Conservation (phyloP, 2,888 invertebrate species). For the Hoplodrina blanda region DNA sequence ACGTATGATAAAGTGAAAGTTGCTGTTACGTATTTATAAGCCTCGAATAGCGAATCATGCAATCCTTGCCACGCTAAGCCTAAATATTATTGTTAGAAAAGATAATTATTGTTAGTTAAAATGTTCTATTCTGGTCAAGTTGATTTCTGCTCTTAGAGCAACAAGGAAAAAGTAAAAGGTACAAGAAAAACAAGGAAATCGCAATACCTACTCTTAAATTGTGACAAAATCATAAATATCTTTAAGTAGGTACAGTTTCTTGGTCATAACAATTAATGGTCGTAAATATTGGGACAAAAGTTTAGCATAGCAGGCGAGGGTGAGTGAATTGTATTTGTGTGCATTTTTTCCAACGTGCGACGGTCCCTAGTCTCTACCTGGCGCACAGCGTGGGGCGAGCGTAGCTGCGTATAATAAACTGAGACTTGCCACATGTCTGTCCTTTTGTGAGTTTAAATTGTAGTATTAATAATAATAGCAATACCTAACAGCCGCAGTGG, state of each 20-base stretch:
- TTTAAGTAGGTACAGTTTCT: slow-evolving; percentile 4
- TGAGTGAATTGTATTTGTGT: slow-evolving; percentile 40
- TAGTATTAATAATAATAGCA: slow-evolving; percentile 58
- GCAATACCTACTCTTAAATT: slow-evolving; percentile 4
- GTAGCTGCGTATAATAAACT: slow-evolving; percentile 66
- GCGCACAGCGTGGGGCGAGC: slow-evolving; percentile 76
- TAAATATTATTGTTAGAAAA: not conserved
- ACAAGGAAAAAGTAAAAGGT: slow-evolving; percentile 6
- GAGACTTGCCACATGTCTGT: slow-evolving; percentile 72
- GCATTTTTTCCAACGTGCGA: slow-evolving; percentile 64
- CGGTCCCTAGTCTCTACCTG: slow-evolving; percentile 69
- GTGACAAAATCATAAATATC: slow-evolving; percentile 25
- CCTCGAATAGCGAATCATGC: slow-evolving; percentile 5
- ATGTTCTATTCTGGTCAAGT: slow-evolving; percentile 13
- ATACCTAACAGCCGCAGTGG: slow-evolving; percentile 17
- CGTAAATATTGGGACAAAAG: slow-evolving; percentile 53
- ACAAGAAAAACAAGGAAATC: not conserved
- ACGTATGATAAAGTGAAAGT: slow-evolving; percentile 22
- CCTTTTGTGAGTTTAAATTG: slow-evolving; percentile 60
- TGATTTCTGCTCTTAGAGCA: slow-evolving; percentile 1
- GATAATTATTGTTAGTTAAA: slow-evolving; percentile 1
- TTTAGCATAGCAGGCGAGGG: slow-evolving; percentile 15
- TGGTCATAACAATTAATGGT: slow-evolving; percentile 34
- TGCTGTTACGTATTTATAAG: slow-evolving; percentile 28
- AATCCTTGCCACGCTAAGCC: slow-evolving; percentile 19